phyloP scores from a whole-genome alignment of 1,140 invertebrate species.

The Bombyx mori region DNA sequence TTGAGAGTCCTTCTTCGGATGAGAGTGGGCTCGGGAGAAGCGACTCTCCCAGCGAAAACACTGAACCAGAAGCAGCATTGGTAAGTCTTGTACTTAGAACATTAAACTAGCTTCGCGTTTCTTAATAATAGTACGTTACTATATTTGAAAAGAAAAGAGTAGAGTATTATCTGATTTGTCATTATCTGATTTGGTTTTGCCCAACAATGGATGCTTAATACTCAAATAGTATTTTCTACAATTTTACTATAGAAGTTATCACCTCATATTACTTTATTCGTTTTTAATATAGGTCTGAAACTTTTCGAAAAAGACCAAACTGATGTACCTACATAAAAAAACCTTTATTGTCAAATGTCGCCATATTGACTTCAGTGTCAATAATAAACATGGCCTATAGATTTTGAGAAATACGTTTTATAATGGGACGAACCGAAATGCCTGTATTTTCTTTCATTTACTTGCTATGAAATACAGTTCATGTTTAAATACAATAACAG shows the following conservation, averaged over 20 bases:
- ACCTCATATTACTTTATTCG: too few relatives aligned
- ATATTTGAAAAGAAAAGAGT: background rate
- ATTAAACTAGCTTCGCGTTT: too few relatives aligned
- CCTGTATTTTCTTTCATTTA: conserved; percentile 16
- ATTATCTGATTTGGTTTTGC: background rate
- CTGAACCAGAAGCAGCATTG: conserved; percentile 57
- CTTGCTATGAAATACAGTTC: conserved; percentile 34
- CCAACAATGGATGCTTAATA: too few relatives aligned
- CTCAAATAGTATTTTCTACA: too few relatives aligned
- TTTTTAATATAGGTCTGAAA: too few relatives aligned
- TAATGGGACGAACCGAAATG: conserved; percentile 36
- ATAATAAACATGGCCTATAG: conserved; percentile 23
- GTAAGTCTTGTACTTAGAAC: conserved; percentile 25
- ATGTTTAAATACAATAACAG: conserved; percentile 27
- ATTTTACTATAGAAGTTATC: too few relatives aligned
- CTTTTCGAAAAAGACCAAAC: too few relatives aligned
- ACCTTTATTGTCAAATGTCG: background rate
- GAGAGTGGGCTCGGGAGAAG: conserved; percentile 54
- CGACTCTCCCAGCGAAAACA: conserved; percentile 49
- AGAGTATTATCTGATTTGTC: background rate
- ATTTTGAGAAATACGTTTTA: conserved; percentile 13
- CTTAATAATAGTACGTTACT: background rate
- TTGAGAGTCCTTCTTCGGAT: conserved; percentile 59
- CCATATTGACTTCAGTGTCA: conserved; percentile 9
- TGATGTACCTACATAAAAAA: background rate